phyloP scores from a whole-genome alignment of 2,888 invertebrate species.

The Dryobota labecula region DNA sequence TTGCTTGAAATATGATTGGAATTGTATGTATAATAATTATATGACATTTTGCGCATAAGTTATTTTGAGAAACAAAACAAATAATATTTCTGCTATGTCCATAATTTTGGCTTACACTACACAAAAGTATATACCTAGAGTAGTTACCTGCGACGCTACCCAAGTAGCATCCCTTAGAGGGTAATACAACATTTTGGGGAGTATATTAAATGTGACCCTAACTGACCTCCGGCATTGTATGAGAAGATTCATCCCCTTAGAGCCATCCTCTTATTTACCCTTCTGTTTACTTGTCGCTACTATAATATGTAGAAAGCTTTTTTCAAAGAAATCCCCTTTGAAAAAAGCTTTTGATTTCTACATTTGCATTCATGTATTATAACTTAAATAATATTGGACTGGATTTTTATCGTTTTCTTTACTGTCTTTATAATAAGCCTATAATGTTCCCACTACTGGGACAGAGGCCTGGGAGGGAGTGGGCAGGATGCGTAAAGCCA shows the following conservation, averaged over 20 bases:
- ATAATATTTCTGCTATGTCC: conserved; percentile 1
- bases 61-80: neutral
- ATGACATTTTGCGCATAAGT: neutral
- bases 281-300: conserved; percentile 45
- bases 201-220: conserved; percentile 76
- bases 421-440: too few relatives aligned
- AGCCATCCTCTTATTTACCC: conserved; percentile 62
- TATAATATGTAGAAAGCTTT: conserved; percentile 53
- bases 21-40: too few relatives aligned
- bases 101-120: conserved; percentile 42
- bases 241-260: conserved; percentile 70
- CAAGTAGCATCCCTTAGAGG: conserved; percentile 72
- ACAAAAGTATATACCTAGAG: conserved; percentile 48
- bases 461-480: too few relatives aligned
- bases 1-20: neutral
- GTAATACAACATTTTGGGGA: conserved; percentile 75
- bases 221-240: conserved; percentile 72
- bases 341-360: conserved; percentile 47
- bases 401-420: neutral
- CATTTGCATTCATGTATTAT: conserved; percentile 48
- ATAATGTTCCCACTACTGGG: too few relatives aligned
- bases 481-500: too few relatives aligned
- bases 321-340: conserved; percentile 38
- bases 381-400: conserved; percentile 24
- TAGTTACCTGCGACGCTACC: conserved; percentile 67